Percentiles rank a stretch among this genome's conserved stretches.
Evolutionary conservation across 1,140 invertebrate genomes (phyloP).

Genomic region (Pissodes strobi): DNA sequence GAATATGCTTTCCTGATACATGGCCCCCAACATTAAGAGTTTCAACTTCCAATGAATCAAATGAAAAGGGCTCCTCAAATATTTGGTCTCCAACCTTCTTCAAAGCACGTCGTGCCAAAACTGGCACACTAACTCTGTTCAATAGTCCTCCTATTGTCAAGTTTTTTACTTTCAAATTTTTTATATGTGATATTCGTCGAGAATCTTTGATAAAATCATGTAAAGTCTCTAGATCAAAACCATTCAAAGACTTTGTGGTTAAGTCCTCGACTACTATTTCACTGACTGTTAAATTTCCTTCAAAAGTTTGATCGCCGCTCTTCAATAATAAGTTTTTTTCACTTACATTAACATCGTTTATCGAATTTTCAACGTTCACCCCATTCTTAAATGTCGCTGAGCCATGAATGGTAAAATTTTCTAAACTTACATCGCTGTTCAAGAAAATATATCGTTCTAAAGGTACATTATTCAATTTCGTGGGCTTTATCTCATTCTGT

Average conservation of each 20-base stretch:
- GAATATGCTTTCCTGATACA: constrained; percentile 33
- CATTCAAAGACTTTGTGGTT: constrained; percentile 33
- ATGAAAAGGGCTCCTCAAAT: constrained; percentile 39
- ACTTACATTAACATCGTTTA: constrained; percentile 41
- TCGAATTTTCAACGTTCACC: constrained; percentile 29
- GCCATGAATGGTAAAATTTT: constrained; percentile 41
- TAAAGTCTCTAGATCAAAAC: background rate
- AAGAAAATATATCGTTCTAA: constrained; percentile 38
- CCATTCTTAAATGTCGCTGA: constrained; percentile 33
- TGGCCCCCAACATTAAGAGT: constrained; percentile 28
- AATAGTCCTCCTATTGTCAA: constrained; percentile 47
- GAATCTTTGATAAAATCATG: no score
- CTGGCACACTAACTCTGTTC: constrained; percentile 48
- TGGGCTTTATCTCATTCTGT: constrained; percentile 27
- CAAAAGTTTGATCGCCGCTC: constrained; percentile 43
- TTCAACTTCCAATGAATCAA: constrained; percentile 38
- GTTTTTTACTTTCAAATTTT: constrained; percentile 32
- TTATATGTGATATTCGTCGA: constrained; percentile 7
- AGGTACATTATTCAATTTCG: constrained; percentile 41
- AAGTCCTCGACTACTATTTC: constrained; percentile 29
- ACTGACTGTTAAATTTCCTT: constrained; percentile 21
- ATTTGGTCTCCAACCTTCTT: constrained; percentile 43
- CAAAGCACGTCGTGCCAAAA: constrained; percentile 47
- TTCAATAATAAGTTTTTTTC: constrained; percentile 39
- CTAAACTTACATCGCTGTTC: constrained; percentile 28